These are phyloP conservation scores for Holotrichia oblita DNA, from an alignment of 1,140 invertebrate genomes.

Conservation along the genomic window DNA sequence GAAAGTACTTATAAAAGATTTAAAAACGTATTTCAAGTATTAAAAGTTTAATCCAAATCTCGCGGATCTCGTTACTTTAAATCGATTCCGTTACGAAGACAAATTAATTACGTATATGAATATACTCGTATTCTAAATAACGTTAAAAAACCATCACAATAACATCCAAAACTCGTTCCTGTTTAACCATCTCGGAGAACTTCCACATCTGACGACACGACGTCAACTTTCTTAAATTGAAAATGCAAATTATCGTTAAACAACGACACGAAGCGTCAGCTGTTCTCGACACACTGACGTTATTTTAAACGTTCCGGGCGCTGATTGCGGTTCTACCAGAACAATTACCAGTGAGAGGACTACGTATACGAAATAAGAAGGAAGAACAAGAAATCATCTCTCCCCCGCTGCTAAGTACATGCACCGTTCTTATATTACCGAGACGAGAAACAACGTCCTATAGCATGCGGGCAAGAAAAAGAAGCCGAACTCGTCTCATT, in stretches of 20 bases:
- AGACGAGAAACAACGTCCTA: background rate
- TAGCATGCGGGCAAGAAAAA: background rate
- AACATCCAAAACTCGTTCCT: no score
- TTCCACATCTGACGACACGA: no score
- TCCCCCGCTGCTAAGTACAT: background rate
- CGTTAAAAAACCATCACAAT: no score
- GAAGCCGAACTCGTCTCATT: background rate
- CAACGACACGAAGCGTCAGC: background rate
- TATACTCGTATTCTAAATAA: no score
- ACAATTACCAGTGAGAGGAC: background rate
- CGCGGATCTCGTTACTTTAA: no score
- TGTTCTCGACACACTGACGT: background rate
- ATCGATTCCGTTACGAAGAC: no score
- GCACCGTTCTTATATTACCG: background rate
- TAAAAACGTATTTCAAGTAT: no score
- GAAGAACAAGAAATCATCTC: background rate
- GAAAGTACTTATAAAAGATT: no score
- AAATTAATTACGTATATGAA: no score
- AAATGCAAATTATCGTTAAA: constrained; percentile 21
- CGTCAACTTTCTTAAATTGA: constrained; percentile 4
- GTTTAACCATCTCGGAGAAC: no score
- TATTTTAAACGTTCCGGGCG: background rate
- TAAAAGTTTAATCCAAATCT: no score
- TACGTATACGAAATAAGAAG: constrained; percentile 1
- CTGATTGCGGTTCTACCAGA: constrained; percentile 8